These are phyloP conservation scores for Champsocephalus gunnari DNA, from an alignment of 2,797 vertebrate genomes.

Conservation along the genomic window DNA sequence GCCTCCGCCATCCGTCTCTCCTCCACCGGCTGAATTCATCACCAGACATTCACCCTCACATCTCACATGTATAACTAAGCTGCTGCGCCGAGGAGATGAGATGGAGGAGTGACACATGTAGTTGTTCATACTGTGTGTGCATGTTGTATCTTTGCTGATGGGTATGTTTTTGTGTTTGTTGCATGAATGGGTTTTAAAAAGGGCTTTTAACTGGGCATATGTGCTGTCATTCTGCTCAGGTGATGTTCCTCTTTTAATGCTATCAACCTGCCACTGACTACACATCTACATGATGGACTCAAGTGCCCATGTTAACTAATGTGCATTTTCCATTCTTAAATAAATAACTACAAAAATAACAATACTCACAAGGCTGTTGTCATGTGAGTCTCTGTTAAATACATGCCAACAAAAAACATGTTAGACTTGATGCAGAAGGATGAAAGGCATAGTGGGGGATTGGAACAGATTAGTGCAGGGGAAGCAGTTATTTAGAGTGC, in stretches of 20 bases:
- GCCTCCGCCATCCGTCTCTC: slow-evolving; percentile 26
- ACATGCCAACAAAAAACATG: slow-evolving; percentile 23
- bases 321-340: too few species aligned
- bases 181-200: too few species aligned
- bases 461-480: slow-evolving; percentile 64
- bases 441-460: slow-evolving; percentile 65
- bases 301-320: too few species aligned
- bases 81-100: slow-evolving; percentile 38
- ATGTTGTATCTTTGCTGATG: too few species aligned
- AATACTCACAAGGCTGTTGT: slow-evolving; percentile 34
- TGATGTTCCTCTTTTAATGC: too few species aligned
- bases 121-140: neutral
- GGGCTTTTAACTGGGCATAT: too few species aligned
- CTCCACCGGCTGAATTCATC: slow-evolving; percentile 38
- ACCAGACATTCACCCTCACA: slow-evolving; percentile 24
- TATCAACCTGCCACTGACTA: too few species aligned
- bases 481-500: slow-evolving; percentile 69
- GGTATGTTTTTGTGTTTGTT: too few species aligned
- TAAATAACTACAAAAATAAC: too few species aligned
- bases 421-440: slow-evolving; percentile 48
- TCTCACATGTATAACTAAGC: slow-evolving; percentile 29
- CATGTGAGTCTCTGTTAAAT: slow-evolving; percentile 45
- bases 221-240: too few species aligned
- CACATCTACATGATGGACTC: too few species aligned
- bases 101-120: slow-evolving; percentile 19